phyloP scores from a whole-genome alignment of 2,888 invertebrate genomes.

The Drosophila anomelani region DNA sequence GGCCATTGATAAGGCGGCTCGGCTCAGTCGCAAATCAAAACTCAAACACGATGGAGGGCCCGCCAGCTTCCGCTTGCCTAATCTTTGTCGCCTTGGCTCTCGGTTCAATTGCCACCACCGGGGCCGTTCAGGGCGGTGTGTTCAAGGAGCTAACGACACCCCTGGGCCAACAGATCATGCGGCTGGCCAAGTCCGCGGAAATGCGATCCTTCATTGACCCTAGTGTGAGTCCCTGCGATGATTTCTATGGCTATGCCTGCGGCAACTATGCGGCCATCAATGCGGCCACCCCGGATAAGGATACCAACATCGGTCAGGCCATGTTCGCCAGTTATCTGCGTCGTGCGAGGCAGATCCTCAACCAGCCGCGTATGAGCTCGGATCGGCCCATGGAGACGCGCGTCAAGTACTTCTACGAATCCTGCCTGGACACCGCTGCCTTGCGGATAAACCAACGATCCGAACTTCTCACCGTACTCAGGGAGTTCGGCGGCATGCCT shows the following conservation, averaged over 20 bases:
- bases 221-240: constrained; percentile 71
- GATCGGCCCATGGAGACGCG: constrained; percentile 73
- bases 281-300: constrained; percentile 55
- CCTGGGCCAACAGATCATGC: constrained; percentile 70
- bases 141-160: constrained; percentile 62
- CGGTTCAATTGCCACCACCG: constrained; percentile 2
- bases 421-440: constrained; percentile 66
- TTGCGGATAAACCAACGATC: constrained; percentile 47
- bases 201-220: constrained; percentile 72
- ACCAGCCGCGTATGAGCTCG: constrained; percentile 60
- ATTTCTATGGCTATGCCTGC: constrained; percentile 81
- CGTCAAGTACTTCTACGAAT: constrained; percentile 82
- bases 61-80: constrained; percentile 28
- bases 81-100: constrained; percentile 20
- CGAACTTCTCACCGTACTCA: constrained; percentile 62
- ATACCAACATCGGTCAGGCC: constrained; percentile 47
- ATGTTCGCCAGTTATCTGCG: constrained; percentile 71
- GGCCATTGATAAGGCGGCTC: constrained; percentile 41
- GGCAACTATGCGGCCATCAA: constrained; percentile 75
- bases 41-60: constrained; percentile 35
- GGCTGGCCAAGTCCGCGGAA: constrained; percentile 76
- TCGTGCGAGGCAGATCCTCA: constrained; percentile 66
- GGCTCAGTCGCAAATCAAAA: constrained; percentile 55
- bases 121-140: constrained; percentile 27
- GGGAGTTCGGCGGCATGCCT: constrained; percentile 82